Percentiles rank a stretch among this genome's conserved stretches.
These are phyloP conservation scores for Urophycis tenuis DNA, from an alignment of 2,797 vertebrate genomes.

Conservation along the genomic window DNA sequence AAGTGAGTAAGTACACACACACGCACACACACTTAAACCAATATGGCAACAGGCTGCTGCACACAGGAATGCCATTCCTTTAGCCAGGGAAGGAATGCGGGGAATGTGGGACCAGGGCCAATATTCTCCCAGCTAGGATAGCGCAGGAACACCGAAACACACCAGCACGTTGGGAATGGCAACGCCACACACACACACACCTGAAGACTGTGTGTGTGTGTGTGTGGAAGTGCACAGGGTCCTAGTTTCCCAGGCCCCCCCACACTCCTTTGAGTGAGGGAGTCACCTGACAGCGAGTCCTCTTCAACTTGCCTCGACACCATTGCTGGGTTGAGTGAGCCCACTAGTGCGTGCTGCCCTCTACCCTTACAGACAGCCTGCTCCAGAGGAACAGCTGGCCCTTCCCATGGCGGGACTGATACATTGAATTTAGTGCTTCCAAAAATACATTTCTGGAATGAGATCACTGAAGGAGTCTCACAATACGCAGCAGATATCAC, in stretches of 20 bases:
- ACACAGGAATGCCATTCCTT: constrained; percentile 46
- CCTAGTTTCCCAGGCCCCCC: neutral
- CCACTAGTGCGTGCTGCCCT: constrained; percentile 4
- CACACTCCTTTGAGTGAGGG: neutral
- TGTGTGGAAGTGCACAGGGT: neutral
- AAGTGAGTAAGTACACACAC: no score
- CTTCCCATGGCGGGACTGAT: constrained; percentile 17
- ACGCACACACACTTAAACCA: no score
- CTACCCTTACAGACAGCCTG: constrained; percentile 23
- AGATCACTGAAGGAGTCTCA: neutral
- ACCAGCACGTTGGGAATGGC: constrained; percentile 24
- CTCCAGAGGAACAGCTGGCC: constrained; percentile 32
- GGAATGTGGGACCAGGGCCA: constrained; percentile 54
- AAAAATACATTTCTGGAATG: constrained; percentile 8
- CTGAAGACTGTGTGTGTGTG: neutral
- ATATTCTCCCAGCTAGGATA: constrained; percentile 47
- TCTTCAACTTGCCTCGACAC: constrained; percentile 19
- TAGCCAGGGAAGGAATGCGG: constrained; percentile 34
- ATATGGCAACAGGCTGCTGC: constrained; percentile 27
- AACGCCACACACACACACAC: no score
- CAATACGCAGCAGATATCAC: neutral
- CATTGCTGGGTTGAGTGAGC: neutral
- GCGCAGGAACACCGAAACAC: constrained; percentile 38
- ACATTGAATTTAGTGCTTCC: neutral
- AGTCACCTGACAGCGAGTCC: constrained; percentile 15